Conservation (phyloP, 2,113 vertebrate species). For the Mus pahari region DNA sequence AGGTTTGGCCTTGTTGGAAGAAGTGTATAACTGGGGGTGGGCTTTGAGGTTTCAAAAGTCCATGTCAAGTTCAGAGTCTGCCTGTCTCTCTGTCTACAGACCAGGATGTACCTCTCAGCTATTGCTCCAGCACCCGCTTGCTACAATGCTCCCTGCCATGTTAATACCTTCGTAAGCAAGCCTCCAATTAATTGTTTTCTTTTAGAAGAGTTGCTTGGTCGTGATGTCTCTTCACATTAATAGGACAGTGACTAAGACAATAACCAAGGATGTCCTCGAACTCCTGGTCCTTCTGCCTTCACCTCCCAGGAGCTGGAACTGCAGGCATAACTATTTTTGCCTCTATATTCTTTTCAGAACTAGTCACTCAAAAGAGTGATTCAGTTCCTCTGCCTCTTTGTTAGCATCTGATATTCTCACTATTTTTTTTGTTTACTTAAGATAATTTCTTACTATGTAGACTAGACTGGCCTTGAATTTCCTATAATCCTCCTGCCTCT, state of each 20-base stretch:
- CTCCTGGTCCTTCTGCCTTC: background rate
- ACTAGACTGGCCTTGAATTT: background rate
- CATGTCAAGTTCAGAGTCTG: background rate
- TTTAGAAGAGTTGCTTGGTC: background rate
- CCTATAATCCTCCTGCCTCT: background rate
- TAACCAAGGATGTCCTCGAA: background rate
- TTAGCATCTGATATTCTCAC: background rate
- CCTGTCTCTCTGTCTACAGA: background rate
- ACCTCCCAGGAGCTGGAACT: background rate
- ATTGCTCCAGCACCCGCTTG: background rate
- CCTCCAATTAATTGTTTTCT: background rate
- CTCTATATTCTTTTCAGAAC: background rate
- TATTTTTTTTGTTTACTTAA: background rate
- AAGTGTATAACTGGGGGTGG: background rate
- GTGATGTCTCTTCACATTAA: background rate
- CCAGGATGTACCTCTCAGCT: background rate
- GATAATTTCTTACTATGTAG: background rate
- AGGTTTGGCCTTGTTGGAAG: background rate
- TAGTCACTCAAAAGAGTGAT: background rate
- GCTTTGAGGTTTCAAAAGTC: background rate
- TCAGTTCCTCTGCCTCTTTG: background rate
- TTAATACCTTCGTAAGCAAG: background rate
- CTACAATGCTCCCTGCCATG: background rate
- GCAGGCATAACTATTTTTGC: background rate
- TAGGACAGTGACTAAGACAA: background rate